Conservation (phyloP, 2,888 invertebrate species). For the Tetragonisca angustula region DNA sequence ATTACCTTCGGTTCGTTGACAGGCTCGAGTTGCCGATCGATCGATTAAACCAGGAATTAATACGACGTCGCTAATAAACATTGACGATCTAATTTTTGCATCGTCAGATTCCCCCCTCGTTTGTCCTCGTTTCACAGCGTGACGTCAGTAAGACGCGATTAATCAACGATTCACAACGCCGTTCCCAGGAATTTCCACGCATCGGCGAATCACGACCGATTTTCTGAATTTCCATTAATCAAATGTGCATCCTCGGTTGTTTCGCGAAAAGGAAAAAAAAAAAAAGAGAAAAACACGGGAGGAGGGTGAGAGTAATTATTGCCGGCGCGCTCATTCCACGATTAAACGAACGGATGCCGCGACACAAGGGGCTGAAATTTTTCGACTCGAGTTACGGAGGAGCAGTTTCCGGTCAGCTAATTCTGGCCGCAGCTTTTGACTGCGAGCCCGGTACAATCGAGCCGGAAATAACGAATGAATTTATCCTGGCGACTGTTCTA, state of each 20-base stretch:
- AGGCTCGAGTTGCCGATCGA: neutral
- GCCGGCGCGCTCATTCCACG: constrained; percentile 7
- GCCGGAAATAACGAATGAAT: constrained; percentile 73
- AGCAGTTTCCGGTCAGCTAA: constrained; percentile 71
- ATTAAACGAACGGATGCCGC: constrained; percentile 44
- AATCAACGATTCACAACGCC: constrained; percentile 2
- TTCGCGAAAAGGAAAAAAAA: neutral
- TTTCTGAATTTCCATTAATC: constrained; percentile 18
- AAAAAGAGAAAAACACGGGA: neutral
- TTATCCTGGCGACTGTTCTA: constrained; percentile 60
- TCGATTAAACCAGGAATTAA: neutral
- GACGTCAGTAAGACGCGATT: constrained; percentile 5
- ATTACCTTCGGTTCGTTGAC: neutral
- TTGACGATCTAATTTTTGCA: neutral
- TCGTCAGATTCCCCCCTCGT: neutral
- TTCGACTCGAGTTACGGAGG: constrained; percentile 55
- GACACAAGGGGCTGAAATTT: constrained; percentile 47
- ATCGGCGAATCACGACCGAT: neutral
- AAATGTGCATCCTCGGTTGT: neutral
- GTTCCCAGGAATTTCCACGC: neutral
- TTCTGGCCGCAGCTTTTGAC: constrained; percentile 48
- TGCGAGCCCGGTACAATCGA: constrained; percentile 40
- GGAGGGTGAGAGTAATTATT: constrained; percentile 6
- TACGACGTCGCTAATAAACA: neutral
- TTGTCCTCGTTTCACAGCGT: neutral